A percentile compares a stretch with the other conserved stretches of the same genome.
These are phyloP conservation scores for Xestia sexstrigata DNA, from an alignment of 2,888 invertebrate species.

Conservation along the genomic window DNA sequence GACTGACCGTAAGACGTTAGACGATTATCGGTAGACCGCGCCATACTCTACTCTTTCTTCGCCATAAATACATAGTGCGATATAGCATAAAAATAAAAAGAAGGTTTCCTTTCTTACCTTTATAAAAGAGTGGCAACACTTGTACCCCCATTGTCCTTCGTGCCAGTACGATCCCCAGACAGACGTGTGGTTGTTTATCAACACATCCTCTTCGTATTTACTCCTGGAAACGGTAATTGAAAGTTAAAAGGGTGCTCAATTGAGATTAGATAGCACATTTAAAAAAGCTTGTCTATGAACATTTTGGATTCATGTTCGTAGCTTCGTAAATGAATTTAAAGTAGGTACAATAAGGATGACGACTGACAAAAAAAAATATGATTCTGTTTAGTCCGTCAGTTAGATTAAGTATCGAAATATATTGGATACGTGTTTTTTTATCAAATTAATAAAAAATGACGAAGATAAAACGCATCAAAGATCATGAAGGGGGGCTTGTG, in stretches of 20 bases:
- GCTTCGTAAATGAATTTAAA: not conserved
- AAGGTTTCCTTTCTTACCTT: conserved; percentile 86
- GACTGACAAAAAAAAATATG: too few species aligned
- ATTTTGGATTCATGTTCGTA: not conserved
- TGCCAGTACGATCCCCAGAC: conserved; percentile 99
- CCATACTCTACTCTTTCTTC: too few species aligned
- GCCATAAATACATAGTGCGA: too few species aligned
- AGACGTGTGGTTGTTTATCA: conserved; percentile 97
- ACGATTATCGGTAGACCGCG: too few species aligned
- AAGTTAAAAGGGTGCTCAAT: not conserved
- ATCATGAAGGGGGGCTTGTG: too few species aligned
- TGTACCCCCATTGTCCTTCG: conserved; percentile 98
- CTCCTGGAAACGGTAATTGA: conserved; percentile 86
- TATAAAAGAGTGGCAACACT: conserved; percentile 98
- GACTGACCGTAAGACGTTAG: too few species aligned
- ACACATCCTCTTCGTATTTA: conserved; percentile 98
- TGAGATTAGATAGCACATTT: not conserved
- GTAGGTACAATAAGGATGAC: too few species aligned
- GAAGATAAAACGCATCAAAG: too few species aligned
- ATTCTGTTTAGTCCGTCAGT: too few species aligned
- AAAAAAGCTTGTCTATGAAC: not conserved
- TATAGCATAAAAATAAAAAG: not conserved
- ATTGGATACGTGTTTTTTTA: too few species aligned
- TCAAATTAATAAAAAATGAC: too few species aligned
- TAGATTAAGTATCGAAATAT: too few species aligned